Percentiles rank a stretch among this genome's conserved stretches.
Evolutionary conservation across 2,888 invertebrate species (phyloP).

Genomic region (Cabera pusaria): DNA sequence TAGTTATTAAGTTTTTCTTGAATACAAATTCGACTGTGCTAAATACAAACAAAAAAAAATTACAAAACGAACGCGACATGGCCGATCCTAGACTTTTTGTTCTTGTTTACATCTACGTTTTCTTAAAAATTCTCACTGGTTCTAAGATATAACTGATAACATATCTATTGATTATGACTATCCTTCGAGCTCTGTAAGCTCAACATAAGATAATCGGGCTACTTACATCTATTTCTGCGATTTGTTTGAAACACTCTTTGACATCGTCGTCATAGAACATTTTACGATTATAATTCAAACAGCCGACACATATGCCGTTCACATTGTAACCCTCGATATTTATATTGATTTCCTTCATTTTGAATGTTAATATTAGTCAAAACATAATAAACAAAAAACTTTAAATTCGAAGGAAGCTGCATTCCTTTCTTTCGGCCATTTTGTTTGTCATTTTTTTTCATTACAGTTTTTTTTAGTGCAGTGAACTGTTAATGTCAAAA

Average conservation of each 20-base stretch:
- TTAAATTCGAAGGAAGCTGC: constrained; percentile 61
- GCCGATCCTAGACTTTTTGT: constrained; percentile 68
- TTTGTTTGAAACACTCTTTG: constrained; percentile 58
- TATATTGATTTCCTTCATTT: constrained; percentile 74
- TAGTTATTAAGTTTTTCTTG: too few relatives aligned
- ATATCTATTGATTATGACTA: too few relatives aligned
- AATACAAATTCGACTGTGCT: too few relatives aligned
- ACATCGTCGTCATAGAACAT: constrained; percentile 62
- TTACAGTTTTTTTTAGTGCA: too few relatives aligned
- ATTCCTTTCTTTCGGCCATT: constrained; percentile 74
- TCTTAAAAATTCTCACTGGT: too few relatives aligned
- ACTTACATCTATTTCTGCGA: constrained; percentile 73
- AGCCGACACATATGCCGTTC: constrained; percentile 75
- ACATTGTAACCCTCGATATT: constrained; percentile 78
- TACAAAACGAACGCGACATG: constrained; percentile 37
- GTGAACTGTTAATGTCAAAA: too few relatives aligned
- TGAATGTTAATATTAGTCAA: constrained; percentile 15
- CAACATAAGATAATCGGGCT: neutral
- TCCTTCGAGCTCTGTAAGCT: too few relatives aligned
- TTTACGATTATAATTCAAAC: constrained; percentile 69
- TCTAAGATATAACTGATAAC: too few relatives aligned
- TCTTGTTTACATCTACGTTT: constrained; percentile 52
- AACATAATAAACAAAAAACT: constrained; percentile 38
- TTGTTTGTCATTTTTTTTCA: too few relatives aligned
- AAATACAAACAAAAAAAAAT: constrained; percentile 4